A percentile compares a stretch with the other conserved stretches of the same genome.
These are phyloP conservation scores for Lacerta agilis DNA, from an alignment of 2,797 vertebrate species.

Conservation along the genomic window DNA sequence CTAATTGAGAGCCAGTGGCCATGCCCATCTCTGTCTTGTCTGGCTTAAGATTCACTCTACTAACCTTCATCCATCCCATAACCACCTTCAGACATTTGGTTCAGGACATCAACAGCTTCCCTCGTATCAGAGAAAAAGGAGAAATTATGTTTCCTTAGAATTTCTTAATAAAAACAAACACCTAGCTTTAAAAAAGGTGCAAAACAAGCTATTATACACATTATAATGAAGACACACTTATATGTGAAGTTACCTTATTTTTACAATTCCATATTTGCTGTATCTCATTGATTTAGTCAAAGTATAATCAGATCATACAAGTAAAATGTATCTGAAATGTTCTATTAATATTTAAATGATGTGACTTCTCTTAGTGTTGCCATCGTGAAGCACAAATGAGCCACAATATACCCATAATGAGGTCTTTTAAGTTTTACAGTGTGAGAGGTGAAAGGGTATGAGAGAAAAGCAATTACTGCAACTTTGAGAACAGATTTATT, in stretches of 20 bases:
- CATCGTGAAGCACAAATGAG: conserved; percentile 28
- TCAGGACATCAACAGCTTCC: not conserved
- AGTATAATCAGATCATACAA: conserved; percentile 27
- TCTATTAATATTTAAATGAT: conserved; percentile 34
- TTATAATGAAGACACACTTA: not conserved
- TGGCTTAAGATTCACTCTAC: not conserved
- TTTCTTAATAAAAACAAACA: not conserved
- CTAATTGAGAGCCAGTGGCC: no score
- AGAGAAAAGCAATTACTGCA: conserved; percentile 3
- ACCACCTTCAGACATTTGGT: not conserved
- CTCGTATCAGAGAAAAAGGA: not conserved
- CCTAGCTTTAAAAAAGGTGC: not conserved
- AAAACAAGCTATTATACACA: not conserved
- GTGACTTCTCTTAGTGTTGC: conserved; percentile 33
- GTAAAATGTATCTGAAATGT: conserved; percentile 7
- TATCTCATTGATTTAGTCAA: conserved; percentile 19
- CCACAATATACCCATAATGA: not conserved
- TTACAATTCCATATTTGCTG: conserved; percentile 21
- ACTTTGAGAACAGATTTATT: not conserved
- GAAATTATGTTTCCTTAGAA: not conserved
- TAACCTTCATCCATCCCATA: not conserved
- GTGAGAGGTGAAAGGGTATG: not conserved
- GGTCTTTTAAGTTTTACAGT: conserved; percentile 31
- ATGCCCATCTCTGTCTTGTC: not conserved
- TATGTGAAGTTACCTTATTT: not conserved